Percentiles rank a stretch among this genome's conserved stretches.
These are phyloP conservation scores for Morpho deidamia DNA, from an alignment of 2,888 invertebrate genomes.

Conservation along the genomic window DNA sequence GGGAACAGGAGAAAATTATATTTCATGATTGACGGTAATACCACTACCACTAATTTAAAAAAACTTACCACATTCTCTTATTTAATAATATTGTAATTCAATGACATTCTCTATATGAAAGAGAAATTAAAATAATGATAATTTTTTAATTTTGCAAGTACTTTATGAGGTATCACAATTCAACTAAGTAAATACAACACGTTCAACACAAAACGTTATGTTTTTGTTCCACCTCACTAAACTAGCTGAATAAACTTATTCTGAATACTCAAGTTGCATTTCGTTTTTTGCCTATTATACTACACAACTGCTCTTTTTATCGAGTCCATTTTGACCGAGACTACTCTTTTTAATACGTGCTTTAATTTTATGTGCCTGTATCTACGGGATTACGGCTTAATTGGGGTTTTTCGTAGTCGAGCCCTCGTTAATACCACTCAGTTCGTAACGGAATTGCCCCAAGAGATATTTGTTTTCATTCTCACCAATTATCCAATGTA, in stretches of 20 bases:
- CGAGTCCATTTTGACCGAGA: conserved; percentile 61
- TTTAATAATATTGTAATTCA: no score
- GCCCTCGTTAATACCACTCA: conserved; percentile 39
- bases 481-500: conserved; percentile 9
- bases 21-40: no score
- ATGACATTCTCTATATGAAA: no score
- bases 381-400: conserved; percentile 57
- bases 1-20: no score
- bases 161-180: no score
- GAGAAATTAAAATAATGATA: no score
- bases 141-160: no score
- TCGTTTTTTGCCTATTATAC: conserved; percentile 24
- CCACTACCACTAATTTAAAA: no score
- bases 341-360: conserved; percentile 69
- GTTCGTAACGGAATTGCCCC: conserved; percentile 17
- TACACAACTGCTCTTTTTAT: conserved; percentile 60
- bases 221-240: not conserved
- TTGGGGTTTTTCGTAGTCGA: conserved; percentile 52
- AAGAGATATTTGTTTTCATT: conserved; percentile 10
- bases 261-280: not conserved
- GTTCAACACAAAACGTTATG: no score
- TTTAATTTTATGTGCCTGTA: conserved; percentile 70
- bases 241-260: not conserved
- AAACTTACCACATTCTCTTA: no score
- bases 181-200: no score